Percentiles rank a stretch among this genome's conserved stretches.
phyloP scores from a whole-genome alignment of 2,797 vertebrate genomes.

The Scomberomorus guttatus region DNA sequence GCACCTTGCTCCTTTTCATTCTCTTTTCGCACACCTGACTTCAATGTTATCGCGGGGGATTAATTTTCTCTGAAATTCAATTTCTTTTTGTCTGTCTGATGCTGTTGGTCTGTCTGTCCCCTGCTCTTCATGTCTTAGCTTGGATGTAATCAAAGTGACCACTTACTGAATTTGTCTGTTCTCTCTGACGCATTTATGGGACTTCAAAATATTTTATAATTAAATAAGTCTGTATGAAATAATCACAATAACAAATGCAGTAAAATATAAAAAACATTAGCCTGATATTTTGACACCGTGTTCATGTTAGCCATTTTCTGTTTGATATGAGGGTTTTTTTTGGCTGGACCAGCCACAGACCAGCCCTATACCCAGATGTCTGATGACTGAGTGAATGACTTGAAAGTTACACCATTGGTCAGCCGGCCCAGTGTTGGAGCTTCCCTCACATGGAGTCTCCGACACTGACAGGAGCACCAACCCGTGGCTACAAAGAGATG shows the following conservation, averaged over 20 bases:
- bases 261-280: background rate
- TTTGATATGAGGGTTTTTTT: no score
- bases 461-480: no score
- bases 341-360: no score
- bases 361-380: no score
- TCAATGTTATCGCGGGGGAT: conserved; percentile 41
- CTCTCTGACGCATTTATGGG: background rate
- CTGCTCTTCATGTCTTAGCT: conserved; percentile 7
- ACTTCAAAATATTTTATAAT: background rate
- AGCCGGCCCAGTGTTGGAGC: no score
- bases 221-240: background rate
- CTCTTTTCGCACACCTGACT: conserved; percentile 38
- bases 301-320: no score
- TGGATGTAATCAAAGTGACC: conserved; percentile 38
- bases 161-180: conserved; percentile 10
- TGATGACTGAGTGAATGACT: no score
- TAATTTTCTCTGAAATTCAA: conserved; percentile 55
- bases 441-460: no score
- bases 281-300: background rate
- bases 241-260: background rate
- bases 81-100: conserved; percentile 38
- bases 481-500: no score
- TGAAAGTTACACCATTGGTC: no score
- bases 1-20: conserved; percentile 14
- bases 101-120: conserved; percentile 23